phyloP scores from a whole-genome alignment of 2,797 vertebrate species.

The Etheostoma perlongum region DNA sequence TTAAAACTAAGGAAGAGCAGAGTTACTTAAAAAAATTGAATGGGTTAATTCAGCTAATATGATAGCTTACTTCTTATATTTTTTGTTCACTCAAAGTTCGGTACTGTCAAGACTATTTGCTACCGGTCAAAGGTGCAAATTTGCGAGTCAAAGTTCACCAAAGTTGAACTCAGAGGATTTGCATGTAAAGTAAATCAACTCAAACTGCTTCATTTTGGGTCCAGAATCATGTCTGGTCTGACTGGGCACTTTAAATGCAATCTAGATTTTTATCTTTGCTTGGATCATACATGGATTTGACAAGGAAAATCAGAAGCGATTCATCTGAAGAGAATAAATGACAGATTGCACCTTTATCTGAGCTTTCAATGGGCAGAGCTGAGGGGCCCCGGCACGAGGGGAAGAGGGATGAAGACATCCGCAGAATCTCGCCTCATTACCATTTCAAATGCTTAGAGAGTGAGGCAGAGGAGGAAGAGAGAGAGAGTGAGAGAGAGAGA shows the following conservation, averaged over 20 bases:
- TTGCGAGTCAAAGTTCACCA: constrained; percentile 15
- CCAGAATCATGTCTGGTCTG: constrained; percentile 6
- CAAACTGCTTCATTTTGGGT: constrained; percentile 10
- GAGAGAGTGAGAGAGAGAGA: constrained; percentile 65
- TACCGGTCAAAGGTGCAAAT: constrained; percentile 19
- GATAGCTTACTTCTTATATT: not conserved
- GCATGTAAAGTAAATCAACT: constrained; percentile 10
- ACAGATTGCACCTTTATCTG: constrained; percentile 80
- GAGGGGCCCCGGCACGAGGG: constrained; percentile 68
- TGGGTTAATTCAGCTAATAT: not conserved
- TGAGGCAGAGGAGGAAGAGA: constrained; percentile 69
- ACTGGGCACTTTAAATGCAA: constrained; percentile 45
- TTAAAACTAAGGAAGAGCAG: too few species aligned
- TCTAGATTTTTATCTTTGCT: constrained; percentile 38
- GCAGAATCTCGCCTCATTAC: constrained; percentile 83
- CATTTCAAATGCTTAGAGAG: constrained; percentile 83
- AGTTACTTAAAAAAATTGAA: not conserved
- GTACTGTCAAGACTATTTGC: not conserved
- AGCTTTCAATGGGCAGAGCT: constrained; percentile 70
- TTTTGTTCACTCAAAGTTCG: constrained; percentile 10
- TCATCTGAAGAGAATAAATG: constrained; percentile 72
- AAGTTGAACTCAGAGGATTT: constrained; percentile 29
- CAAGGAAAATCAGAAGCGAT: constrained; percentile 62
- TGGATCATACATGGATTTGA: constrained; percentile 54
- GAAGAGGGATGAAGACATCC: constrained; percentile 82